phyloP scores from a whole-genome alignment of 1,140 invertebrate genomes.

The Ceratosolen fusciceps region DNA sequence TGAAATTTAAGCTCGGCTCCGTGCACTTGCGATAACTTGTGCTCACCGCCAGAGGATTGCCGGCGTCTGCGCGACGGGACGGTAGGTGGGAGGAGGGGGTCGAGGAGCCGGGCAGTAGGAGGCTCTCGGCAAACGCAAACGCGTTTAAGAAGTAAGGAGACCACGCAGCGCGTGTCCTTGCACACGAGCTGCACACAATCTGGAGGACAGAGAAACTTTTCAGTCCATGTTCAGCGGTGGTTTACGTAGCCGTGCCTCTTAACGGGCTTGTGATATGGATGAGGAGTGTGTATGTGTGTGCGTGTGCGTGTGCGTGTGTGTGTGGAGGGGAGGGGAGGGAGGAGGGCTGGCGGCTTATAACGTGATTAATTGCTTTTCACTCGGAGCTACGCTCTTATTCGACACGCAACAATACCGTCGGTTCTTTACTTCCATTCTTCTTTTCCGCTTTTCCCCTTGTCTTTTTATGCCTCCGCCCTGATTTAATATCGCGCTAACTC shows the following conservation, averaged over 20 bases:
- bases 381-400: constrained; percentile 33
- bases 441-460: not conserved
- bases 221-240: not conserved
- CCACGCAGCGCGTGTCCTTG: not conserved
- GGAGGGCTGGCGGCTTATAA: constrained; percentile 12
- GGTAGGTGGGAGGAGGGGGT: not conserved
- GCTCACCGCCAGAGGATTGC: not conserved
- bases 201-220: not conserved
- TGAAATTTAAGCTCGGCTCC: constrained; percentile 3
- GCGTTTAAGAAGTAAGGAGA: not conserved
- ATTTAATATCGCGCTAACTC: not conserved
- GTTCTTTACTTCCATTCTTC: not conserved
- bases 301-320: too few relatives aligned
- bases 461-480: not conserved
- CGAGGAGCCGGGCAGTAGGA: too few relatives aligned
- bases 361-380: constrained; percentile 40
- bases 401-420: not conserved
- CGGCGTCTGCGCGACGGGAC: too few relatives aligned
- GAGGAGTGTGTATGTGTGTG: too few relatives aligned
- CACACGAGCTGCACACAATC: not conserved
- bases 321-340: too few relatives aligned
- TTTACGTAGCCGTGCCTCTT: too few relatives aligned
- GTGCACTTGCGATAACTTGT: not conserved
- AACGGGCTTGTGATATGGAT: too few relatives aligned
- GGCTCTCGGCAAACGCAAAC: not conserved